phyloP scores from a whole-genome alignment of 1,140 invertebrate species.

The Anastrepha obliqua region DNA sequence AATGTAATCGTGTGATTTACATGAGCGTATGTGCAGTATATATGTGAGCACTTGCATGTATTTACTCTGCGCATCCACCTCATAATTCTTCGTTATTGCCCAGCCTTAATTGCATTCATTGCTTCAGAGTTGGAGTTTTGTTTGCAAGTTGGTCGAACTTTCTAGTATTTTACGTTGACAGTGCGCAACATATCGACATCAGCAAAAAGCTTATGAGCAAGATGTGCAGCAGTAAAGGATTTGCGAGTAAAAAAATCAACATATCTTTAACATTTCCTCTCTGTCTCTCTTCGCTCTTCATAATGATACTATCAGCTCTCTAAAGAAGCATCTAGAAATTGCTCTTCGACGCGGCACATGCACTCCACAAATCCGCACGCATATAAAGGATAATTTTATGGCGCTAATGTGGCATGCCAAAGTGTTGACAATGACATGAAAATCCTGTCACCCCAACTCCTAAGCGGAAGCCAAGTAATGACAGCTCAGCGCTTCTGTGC shows the following conservation, averaged over 20 bases:
- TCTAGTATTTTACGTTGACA: constrained; percentile 14
- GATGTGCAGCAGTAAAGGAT: background rate
- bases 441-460: constrained; percentile 24
- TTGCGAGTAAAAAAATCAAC: too few relatives aligned
- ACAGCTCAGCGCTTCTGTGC: constrained; percentile 37
- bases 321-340: too few relatives aligned
- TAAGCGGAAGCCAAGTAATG: constrained; percentile 17
- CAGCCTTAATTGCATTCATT: background rate
- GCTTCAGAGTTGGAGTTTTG: background rate
- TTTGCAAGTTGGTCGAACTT: background rate
- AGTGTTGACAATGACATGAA: constrained; percentile 52
- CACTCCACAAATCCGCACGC: background rate
- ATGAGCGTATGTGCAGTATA: constrained; percentile 1
- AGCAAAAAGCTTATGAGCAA: background rate
- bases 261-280: background rate
- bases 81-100: constrained; percentile 32
- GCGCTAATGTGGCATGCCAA: constrained; percentile 42
- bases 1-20: background rate
- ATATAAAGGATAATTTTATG: constrained; percentile 41
- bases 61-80: background rate
- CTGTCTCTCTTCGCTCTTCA: background rate
- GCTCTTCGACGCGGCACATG: background rate
- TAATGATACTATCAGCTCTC: too few relatives aligned
- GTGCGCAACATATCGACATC: background rate
- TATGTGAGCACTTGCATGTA: background rate